Percentiles rank a stretch among this genome's conserved stretches.
Conservation (phyloP, 2,113 vertebrate species). For the Laticauda laticaudata region DNA sequence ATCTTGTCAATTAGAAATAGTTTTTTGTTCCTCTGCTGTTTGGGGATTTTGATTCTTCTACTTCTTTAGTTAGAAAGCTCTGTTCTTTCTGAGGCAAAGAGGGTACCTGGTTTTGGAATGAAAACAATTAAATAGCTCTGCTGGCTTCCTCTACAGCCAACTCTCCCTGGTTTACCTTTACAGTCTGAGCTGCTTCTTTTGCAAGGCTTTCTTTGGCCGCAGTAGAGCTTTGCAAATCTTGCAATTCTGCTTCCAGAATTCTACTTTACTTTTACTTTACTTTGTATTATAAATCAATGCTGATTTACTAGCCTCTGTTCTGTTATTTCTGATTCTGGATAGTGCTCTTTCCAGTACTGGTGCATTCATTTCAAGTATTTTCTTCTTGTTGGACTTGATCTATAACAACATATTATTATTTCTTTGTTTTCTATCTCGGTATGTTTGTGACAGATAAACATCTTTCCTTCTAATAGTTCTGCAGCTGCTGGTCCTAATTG, state of each 20-base stretch:
- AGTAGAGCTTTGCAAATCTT: neutral
- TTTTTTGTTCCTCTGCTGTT: neutral
- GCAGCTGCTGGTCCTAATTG: neutral
- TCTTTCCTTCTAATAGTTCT: neutral
- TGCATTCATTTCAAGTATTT: neutral
- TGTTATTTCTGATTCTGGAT: neutral
- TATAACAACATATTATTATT: neutral
- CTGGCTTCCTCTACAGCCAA: neutral
- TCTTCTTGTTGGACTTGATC: neutral
- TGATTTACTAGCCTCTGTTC: neutral
- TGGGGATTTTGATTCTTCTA: neutral
- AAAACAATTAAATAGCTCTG: neutral
- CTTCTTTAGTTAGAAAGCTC: neutral
- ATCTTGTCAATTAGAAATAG: neutral
- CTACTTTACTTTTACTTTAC: neutral
- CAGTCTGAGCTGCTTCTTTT: neutral
- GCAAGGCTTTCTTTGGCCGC: neutral
- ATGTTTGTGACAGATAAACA: neutral
- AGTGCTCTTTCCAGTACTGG: neutral
- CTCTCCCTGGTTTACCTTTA: neutral
- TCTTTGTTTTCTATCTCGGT: neutral
- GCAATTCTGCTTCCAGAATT: neutral
- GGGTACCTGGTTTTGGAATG: neutral
- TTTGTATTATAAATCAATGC: neutral
- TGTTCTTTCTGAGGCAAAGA: neutral